Percentiles rank a stretch among this genome's conserved stretches.
Conservation (phyloP, 64 coral and sea anemone genomes). For the Montipora efflorescens region DNA sequence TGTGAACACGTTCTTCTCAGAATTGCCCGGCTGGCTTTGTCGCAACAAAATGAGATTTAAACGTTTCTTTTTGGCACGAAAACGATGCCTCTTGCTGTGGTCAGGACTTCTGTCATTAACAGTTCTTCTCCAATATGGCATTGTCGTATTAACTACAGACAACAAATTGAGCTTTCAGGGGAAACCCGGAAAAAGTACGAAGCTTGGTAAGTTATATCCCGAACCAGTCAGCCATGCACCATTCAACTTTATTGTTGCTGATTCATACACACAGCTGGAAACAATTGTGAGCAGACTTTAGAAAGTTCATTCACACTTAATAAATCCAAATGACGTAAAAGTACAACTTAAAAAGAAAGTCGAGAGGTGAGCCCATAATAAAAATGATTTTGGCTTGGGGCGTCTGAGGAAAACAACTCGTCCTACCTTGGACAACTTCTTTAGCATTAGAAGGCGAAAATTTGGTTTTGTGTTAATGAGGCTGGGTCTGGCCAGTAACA, state of each 20-base stretch:
- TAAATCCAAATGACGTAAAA: too few species aligned
- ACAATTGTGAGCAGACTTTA: too few species aligned
- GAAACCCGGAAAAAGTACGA: background rate
- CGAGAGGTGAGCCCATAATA: too few species aligned
- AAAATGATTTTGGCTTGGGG: too few species aligned
- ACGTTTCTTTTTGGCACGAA: background rate
- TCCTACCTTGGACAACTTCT: too few species aligned
- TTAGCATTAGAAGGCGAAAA: too few species aligned
- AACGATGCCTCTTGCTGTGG: slow-evolving; percentile 3
- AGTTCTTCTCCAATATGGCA: slow-evolving; percentile 4
- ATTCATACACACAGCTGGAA: background rate
- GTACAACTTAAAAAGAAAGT: too few species aligned
- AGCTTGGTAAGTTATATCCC: background rate
- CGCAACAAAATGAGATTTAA: background rate
- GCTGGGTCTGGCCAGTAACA: too few species aligned
- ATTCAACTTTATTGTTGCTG: background rate
- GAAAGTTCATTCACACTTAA: too few species aligned
- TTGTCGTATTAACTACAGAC: background rate
- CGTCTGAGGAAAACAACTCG: too few species aligned
- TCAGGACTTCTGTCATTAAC: background rate
- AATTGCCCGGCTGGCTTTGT: background rate
- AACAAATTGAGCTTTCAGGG: background rate
- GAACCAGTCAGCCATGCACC: too few species aligned
- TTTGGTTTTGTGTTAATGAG: too few species aligned
- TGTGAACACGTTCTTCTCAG: background rate